phyloP scores from a whole-genome alignment of 2,113 vertebrate genomes.

The Argyrosomus japonicus region DNA sequence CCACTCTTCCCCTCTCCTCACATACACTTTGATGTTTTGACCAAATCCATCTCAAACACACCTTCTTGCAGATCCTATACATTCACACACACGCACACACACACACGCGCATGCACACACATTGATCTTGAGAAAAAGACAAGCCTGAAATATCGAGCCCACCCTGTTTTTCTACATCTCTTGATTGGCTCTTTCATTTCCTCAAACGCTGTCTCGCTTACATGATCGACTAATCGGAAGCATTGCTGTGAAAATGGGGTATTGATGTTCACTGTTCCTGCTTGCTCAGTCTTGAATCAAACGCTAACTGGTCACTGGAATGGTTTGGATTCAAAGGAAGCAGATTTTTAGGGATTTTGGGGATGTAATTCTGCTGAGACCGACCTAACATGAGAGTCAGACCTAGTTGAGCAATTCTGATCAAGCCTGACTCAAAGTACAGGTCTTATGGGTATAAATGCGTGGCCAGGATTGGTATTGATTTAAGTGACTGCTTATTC shows the following conservation, averaged over 20 bases:
- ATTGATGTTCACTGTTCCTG: conserved; percentile 41
- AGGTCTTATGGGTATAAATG: conserved; percentile 25
- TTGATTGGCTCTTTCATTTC: conserved; percentile 61
- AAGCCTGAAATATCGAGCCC: conserved; percentile 35
- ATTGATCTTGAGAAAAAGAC: conserved; percentile 44
- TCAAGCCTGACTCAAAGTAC: conserved; percentile 27
- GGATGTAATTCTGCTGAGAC: conserved; percentile 34
- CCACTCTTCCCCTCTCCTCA: background rate
- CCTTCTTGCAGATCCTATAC: background rate
- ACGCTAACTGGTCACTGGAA: conserved; percentile 42
- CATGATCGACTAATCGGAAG: conserved; percentile 58
- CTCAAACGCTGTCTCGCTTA: conserved; percentile 49
- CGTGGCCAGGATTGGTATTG: conserved; percentile 40
- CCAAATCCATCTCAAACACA: conserved; percentile 24
- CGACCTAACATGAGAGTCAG: conserved; percentile 7
- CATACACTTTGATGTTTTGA: conserved; percentile 27
- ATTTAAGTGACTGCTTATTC: conserved; percentile 52
- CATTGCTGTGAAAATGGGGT: conserved; percentile 56
- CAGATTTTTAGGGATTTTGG: background rate
- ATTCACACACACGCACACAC: background rate
- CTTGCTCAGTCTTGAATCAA: conserved; percentile 45
- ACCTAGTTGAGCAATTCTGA: conserved; percentile 28
- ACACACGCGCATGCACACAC: background rate
- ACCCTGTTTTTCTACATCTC: conserved; percentile 19
- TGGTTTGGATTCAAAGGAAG: conserved; percentile 36